A percentile compares a stretch with the other conserved stretches of the same genome.
phyloP scores from a whole-genome alignment of 2,888 invertebrate genomes.

The Ypsolopha sequella region DNA sequence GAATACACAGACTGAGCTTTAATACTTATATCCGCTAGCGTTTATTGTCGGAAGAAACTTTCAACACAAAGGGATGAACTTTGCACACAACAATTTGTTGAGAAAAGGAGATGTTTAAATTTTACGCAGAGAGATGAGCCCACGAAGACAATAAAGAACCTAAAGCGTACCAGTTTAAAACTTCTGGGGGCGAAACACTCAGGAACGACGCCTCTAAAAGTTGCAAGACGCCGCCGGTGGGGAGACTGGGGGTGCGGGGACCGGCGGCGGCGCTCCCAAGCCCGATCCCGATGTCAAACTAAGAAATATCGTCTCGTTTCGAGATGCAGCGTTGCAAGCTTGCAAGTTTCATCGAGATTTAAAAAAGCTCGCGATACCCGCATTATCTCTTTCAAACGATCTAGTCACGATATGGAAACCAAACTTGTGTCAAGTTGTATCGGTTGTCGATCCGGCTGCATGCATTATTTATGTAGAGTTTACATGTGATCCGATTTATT shows the following conservation, averaged over 20 bases:
- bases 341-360: conserved; percentile 24
- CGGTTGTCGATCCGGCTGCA: too few relatives aligned
- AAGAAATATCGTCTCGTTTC: conserved; percentile 54
- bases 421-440: too few relatives aligned
- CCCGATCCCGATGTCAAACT: conserved; percentile 51
- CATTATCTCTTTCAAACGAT: not conserved
- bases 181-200: conserved; percentile 45
- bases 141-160: conserved; percentile 59
- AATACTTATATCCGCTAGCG: conserved; percentile 14
- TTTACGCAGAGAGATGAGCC: conserved; percentile 41
- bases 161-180: conserved; percentile 61
- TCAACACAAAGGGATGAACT: conserved; percentile 23
- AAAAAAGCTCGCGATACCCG: conserved; percentile 3
- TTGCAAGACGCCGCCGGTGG: conserved; percentile 48
- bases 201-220: conserved; percentile 43
- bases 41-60: conserved; percentile 26
- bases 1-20: conserved; percentile 15
- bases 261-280: conserved; percentile 12
- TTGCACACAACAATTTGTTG: conserved; percentile 33
- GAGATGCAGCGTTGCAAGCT: conserved; percentile 24
- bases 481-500: too few relatives aligned
- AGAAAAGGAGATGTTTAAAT: conserved; percentile 43
- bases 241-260: conserved; percentile 17
- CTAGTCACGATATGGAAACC: not conserved
- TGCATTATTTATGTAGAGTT: too few relatives aligned